A percentile compares a stretch with the other conserved stretches of the same genome.
Evolutionary conservation across 2,113 vertebrate species (phyloP).

Genomic region (Pyxicephalus adspersus): DNA sequence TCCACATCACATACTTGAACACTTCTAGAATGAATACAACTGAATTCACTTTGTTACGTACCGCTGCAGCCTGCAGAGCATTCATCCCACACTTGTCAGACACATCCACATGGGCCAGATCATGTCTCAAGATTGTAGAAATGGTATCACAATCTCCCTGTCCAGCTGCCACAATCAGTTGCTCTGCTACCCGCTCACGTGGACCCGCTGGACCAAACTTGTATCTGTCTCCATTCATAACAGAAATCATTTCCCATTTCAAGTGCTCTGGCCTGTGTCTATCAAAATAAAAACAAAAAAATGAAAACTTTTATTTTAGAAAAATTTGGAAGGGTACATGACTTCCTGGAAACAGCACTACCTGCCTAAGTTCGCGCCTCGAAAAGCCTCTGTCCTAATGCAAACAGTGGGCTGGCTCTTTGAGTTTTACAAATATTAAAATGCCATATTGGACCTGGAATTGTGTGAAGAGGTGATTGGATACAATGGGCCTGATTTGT

Average conservation of each 20-base stretch:
- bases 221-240: slow-evolving; percentile 70
- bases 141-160: slow-evolving; percentile 70
- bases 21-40: neutral
- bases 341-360: no score
- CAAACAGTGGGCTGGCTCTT: no score
- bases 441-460: no score
- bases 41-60: slow-evolving; percentile 62
- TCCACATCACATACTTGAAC: no score
- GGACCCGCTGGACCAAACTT: slow-evolving; percentile 73
- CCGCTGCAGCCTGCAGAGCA: slow-evolving; percentile 78
- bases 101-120: slow-evolving; percentile 73
- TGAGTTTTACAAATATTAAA: no score
- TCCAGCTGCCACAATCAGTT: slow-evolving; percentile 74
- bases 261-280: slow-evolving; percentile 60
- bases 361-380: no score
- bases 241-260: slow-evolving; percentile 69
- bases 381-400: no score
- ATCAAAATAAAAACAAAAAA: neutral
- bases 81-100: slow-evolving; percentile 77
- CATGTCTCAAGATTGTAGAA: slow-evolving; percentile 65
- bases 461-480: no score
- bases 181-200: slow-evolving; percentile 73
- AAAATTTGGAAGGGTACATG: no score
- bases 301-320: neutral
- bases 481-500: no score